Conservation (phyloP, 2,113 vertebrate genomes). For the Microcebus murinus region DNA sequence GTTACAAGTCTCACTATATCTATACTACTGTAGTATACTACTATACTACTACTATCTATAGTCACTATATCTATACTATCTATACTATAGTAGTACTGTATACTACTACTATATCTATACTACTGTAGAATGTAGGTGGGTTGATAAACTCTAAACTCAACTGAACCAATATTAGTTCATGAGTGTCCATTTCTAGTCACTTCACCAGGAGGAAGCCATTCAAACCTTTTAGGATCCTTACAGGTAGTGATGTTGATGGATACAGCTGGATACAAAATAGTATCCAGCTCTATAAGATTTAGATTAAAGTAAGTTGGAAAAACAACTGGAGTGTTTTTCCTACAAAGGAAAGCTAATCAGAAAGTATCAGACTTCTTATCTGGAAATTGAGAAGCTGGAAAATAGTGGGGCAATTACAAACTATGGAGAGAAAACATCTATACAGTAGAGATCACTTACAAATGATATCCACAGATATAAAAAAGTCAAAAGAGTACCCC, state of each 20-base stretch:
- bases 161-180: not conserved
- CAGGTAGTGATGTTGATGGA: not conserved
- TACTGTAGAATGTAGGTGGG: not conserved
- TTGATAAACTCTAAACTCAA: not conserved
- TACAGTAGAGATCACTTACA: not conserved
- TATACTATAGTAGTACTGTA: too few species aligned
- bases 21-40: not conserved
- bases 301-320: not conserved
- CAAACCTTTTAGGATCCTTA: not conserved
- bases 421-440: not conserved
- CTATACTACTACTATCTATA: too few species aligned
- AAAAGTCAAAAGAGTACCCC: not conserved
- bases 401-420: not conserved
- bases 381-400: not conserved
- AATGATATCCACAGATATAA: not conserved
- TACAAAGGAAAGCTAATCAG: not conserved
- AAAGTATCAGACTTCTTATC: not conserved
- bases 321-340: not conserved
- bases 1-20: not conserved
- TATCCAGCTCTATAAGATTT: not conserved
- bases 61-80: not conserved
- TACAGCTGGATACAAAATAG: not conserved
- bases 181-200: not conserved
- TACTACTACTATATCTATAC: not conserved
- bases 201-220: not conserved